Evolutionary conservation across 2,888 invertebrate species (phyloP), one percentile per base, ranked within the genome.

Genomic region (Lasioglossum leucozonium): DNA sequence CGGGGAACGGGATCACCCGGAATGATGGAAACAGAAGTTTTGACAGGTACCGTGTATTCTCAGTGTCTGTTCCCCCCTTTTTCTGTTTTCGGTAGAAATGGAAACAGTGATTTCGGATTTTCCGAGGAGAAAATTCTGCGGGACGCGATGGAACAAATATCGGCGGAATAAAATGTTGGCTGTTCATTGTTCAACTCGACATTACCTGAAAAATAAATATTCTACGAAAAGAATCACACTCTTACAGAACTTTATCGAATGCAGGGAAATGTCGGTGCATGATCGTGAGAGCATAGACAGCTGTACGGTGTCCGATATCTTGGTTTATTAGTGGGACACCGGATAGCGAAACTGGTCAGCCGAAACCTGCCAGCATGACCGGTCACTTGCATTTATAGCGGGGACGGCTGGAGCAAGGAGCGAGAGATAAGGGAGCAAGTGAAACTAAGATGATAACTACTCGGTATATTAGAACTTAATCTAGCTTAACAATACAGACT

Each of bases 21-120:
- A 71, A 47, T 44, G 75, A 79, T 83, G 72, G 79, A 85, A 85
- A 85, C 85, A 71, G 80, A 84, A 84, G 65, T 76, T 84, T 80
- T 67, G 77, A 85, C 84, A 37, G 74, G 34, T 44, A 13, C 34
- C 10, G 47, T 26, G 1, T 26, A 71, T 65, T 77, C 73, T 84
- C 77, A 62, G 62, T 72, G 71, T 79, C 58, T 77, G 62, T 82
- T 72, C 42, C 13, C 18, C 18, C 22, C 51, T 37, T 40, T 71
- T 51, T 30, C 2, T 62, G 26, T 34, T 22, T 13, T 37, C 16
- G 10, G 51, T 8, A 16, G 13, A 71, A 81, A 81, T 67, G 51
- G 44, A 67, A 77, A 67, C 58, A 71, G 26, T 4, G 40, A 42
- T 65, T 72, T 71, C 42, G 40, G 30, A 62, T 71, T 26, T 34